A percentile compares a stretch with the other conserved stretches of the same genome.
Evolutionary conservation across 2,797 vertebrate species (phyloP).

Genomic region (Propithecus deckenii): DNA sequence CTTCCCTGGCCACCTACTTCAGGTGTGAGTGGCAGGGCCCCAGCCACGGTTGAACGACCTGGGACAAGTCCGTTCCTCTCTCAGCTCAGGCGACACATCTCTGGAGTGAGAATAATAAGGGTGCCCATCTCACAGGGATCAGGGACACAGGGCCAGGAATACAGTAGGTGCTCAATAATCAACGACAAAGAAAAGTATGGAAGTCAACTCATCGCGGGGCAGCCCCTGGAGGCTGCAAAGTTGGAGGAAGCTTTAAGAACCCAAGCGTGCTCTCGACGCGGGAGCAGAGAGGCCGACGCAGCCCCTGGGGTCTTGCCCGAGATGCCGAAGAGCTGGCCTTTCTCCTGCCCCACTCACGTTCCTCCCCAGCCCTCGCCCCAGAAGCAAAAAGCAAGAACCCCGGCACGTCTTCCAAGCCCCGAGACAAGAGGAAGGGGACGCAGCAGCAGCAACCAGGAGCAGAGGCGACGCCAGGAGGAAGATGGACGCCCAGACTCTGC

Average conservation of each 20-base stretch:
- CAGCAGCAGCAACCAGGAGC: neutral
- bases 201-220: rapidly evolving
- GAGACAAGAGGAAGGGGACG: rapidly evolving
- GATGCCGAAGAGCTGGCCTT: rapidly evolving
- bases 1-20: too few relatives aligned
- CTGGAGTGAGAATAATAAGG: neutral
- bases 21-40: neutral
- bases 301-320: neutral
- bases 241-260: neutral
- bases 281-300: too few relatives aligned
- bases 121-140: rapidly evolving
- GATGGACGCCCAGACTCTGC: rapidly evolving
- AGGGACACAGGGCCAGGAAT: neutral
- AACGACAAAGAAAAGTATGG: neutral
- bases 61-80: neutral
- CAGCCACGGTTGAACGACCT: neutral
- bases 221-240: neutral
- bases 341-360: rapidly evolving
- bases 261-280: rapidly evolving
- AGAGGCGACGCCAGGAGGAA: neutral
- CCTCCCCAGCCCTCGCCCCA: neutral
- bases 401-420: neutral
- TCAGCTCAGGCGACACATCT: neutral
- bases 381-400: neutral
- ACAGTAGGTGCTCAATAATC: neutral